These are phyloP conservation scores for Campylomormyrus tamandua DNA, from an alignment of 2,113 vertebrate genomes.

Conservation along the genomic window DNA sequence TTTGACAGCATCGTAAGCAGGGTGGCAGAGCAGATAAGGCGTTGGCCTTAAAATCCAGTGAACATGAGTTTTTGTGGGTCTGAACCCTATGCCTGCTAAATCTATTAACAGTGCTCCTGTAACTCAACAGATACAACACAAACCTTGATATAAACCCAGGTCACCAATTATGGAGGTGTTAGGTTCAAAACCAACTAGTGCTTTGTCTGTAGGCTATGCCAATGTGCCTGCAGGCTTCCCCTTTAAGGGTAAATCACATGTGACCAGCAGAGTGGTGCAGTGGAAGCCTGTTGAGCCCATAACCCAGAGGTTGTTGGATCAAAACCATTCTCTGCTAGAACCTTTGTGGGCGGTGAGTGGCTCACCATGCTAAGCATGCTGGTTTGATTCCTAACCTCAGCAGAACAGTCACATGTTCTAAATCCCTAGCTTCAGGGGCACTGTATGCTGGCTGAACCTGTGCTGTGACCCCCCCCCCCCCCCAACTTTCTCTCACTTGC, in stretches of 20 bases:
- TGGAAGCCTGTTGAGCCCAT: background rate
- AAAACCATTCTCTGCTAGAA: background rate
- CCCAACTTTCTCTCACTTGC: background rate
- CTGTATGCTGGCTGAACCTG: background rate
- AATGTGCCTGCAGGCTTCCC: background rate
- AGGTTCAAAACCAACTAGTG: background rate
- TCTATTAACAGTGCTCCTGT: background rate
- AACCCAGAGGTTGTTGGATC: background rate
- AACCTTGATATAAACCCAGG: background rate
- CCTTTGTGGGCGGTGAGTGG: background rate
- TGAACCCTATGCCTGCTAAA: background rate
- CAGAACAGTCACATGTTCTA: background rate
- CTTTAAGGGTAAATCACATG: background rate
- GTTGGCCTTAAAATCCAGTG: background rate
- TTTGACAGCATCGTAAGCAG: background rate
- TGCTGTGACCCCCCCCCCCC: background rate
- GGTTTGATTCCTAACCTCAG: background rate
- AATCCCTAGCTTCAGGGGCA: background rate
- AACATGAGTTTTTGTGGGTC: background rate
- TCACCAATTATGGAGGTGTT: background rate
- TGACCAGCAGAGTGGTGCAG: background rate
- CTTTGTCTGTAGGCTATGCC: background rate
- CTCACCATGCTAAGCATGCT: background rate
- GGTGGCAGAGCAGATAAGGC: background rate
- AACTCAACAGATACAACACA: background rate